These are phyloP conservation scores for Athalia circularis DNA, from an alignment of 2,888 invertebrate species.

Conservation along the genomic window DNA sequence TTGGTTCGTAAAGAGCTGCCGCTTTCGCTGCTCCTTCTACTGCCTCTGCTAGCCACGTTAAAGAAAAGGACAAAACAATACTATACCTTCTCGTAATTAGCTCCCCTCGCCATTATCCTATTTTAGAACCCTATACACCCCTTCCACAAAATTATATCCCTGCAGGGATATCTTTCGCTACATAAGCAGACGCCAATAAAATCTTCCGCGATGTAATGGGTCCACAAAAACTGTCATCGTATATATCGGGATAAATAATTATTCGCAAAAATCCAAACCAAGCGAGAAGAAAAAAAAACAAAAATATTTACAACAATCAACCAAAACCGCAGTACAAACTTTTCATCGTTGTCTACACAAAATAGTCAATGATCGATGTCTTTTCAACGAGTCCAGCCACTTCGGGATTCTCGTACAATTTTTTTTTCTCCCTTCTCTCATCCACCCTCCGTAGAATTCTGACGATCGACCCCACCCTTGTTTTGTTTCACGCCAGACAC, in stretches of 20 bases:
- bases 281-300: no score
- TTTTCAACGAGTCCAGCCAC: slow-evolving; percentile 7
- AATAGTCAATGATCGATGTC: neutral
- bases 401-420: slow-evolving; percentile 11
- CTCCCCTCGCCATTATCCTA: slow-evolving; percentile 37
- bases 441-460: slow-evolving; percentile 1
- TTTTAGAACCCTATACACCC: slow-evolving; percentile 17
- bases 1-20: slow-evolving; percentile 52
- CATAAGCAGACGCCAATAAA: no score
- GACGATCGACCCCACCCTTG: slow-evolving; percentile 20
- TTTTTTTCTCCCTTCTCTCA: slow-evolving; percentile 10
- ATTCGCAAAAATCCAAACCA: no score
- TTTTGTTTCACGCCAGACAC: slow-evolving; percentile 32
- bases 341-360: no score
- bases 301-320: no score
- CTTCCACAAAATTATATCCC: neutral
- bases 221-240: no score
- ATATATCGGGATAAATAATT: no score
- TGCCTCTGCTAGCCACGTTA: slow-evolving; percentile 15
- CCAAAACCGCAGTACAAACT: no score
- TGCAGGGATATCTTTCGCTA: no score
- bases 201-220: no score
- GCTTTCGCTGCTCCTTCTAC: no score
- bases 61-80: slow-evolving; percentile 46
- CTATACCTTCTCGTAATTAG: slow-evolving; percentile 37